Evolutionary conservation across 2,113 vertebrate genomes (phyloP).

Genomic region (Stomatorhinus ivindoensis): DNA sequence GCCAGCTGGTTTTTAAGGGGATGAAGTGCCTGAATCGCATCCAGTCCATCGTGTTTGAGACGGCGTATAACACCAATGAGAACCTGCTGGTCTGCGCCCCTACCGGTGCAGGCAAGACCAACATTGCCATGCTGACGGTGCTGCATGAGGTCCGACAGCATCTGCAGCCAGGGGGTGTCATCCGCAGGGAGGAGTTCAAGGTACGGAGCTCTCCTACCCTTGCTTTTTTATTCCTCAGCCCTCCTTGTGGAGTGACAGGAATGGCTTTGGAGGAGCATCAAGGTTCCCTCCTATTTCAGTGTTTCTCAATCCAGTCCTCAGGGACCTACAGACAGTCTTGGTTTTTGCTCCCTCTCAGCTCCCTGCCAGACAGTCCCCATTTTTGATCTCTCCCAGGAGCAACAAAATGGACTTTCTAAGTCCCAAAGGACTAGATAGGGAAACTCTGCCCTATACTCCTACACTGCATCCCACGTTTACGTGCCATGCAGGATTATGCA

Average conservation of each 20-base stretch:
- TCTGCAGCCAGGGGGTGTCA: conserved; percentile 78
- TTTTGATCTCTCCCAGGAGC: not conserved
- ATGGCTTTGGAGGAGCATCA: not conserved
- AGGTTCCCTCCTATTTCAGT: not conserved
- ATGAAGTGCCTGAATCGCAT: conserved; percentile 87
- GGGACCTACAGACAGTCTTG: not conserved
- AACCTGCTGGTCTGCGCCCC: conserved; percentile 94
- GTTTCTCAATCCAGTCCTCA: not conserved
- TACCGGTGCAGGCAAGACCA: conserved; percentile 94
- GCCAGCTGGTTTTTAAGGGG: conserved; percentile 90
- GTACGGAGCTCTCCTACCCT: conserved; percentile 47
- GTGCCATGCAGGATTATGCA: not conserved
- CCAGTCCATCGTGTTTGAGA: conserved; percentile 94
- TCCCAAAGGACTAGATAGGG: not conserved
- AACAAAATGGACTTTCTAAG: not conserved
- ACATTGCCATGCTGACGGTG: conserved; percentile 93
- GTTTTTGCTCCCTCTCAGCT: not conserved
- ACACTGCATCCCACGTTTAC: not conserved
- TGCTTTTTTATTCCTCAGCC: conserved; percentile 21
- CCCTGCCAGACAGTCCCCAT: not conserved
- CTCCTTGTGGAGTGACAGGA: not conserved
- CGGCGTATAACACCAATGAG: conserved; percentile 95
- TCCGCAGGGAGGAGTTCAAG: conserved; percentile 97
- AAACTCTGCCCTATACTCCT: not conserved
- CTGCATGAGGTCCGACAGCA: conserved; percentile 93